Evolutionary conservation across 2,113 vertebrate genomes (phyloP).

Genomic region (Pipra filicauda): DNA sequence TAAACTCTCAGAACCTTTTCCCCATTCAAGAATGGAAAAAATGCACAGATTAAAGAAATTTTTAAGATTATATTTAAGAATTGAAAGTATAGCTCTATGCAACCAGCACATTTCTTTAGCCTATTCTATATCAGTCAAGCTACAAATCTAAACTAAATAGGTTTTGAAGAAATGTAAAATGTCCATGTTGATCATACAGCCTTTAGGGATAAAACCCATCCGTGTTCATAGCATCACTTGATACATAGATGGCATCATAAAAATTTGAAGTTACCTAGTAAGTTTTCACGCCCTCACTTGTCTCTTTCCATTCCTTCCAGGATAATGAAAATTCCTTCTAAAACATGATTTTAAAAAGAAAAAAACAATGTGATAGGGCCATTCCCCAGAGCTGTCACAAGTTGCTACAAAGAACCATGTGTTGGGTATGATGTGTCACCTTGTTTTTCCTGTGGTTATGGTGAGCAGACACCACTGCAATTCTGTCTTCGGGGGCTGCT

Average conservation of each 20-base stretch:
- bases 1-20: neutral
- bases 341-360: neutral
- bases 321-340: neutral
- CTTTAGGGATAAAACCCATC: neutral
- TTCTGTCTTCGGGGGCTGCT: neutral
- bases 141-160: neutral
- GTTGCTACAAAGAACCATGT: neutral
- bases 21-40: neutral
- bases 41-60: neutral
- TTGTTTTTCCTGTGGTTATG: rapidly evolving
- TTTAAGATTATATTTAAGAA: neutral
- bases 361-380: rapidly evolving
- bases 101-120: neutral
- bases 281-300: neutral
- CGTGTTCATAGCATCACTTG: neutral
- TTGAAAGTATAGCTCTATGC: neutral
- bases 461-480: neutral
- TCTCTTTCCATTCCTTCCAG: neutral
- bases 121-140: neutral
- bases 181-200: neutral
- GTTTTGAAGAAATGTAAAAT: neutral
- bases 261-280: neutral
- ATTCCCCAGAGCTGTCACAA: neutral
- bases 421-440: rapidly evolving
- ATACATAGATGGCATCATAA: neutral